These are phyloP conservation scores for Carcharodon carcharias DNA, from an alignment of 2,797 vertebrate species.

Conservation along the genomic window DNA sequence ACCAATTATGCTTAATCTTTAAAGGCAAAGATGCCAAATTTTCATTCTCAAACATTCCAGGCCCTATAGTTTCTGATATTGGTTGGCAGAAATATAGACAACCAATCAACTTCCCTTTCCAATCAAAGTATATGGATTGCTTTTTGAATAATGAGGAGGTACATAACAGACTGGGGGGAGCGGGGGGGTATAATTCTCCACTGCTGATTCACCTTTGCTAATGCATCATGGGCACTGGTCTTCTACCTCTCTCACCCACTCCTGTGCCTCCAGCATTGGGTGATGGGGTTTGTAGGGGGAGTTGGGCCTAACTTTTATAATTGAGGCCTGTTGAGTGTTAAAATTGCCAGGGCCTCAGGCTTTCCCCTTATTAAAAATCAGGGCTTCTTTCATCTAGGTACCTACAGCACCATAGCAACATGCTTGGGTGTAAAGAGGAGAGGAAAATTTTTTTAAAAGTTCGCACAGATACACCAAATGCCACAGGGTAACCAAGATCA, in stretches of 20 bases:
- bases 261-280: neutral
- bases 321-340: neutral
- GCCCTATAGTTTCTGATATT: neutral
- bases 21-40: neutral
- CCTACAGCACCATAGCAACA: neutral
- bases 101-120: neutral
- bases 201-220: neutral
- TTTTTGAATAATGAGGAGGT: neutral
- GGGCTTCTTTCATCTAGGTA: neutral
- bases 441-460: neutral
- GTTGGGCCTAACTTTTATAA: neutral
- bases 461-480: neutral
- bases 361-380: neutral
- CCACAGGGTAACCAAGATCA: neutral
- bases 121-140: neutral
- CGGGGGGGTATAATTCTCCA: too few relatives aligned
- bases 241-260: neutral
- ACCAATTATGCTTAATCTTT: neutral
- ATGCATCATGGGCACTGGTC: neutral
- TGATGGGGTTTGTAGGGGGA: neutral
- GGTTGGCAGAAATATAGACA: neutral
- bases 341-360: neutral
- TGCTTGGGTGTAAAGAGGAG: neutral
- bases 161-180: neutral
- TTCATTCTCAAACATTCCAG: neutral